Base-by-base conservation (phyloP, 2,113 vertebrate genomes). In the Steatornis caripensis region DNA sequence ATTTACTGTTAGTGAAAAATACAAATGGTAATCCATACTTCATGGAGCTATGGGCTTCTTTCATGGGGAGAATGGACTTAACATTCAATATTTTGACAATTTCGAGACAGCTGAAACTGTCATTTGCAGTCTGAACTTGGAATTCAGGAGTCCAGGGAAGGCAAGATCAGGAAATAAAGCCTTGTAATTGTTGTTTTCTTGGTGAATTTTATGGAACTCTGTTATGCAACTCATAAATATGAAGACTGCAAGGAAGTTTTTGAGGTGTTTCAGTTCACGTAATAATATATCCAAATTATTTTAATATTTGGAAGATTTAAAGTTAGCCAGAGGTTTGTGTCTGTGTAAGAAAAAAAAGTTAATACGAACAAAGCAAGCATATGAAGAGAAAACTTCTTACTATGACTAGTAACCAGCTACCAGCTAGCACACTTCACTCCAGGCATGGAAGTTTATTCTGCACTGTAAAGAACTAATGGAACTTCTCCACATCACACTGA, bases 1-100 rank as follows among this genome's bases (percentile, higher is more conserved):
- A 99, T 98, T 98, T 98, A 98, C 98, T 98, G 98, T 99, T 99
- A 99, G 98, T 98, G 98, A 98, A 98, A 98, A 98, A 98, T 98
- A 98, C 98, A 98, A 98, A 98, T 98, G 98, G 98, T 96, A 98
- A 98, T 98, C 98, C 98, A 98, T 98, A 98, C 98, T 98, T 98
- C 97, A 98, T 98, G 98, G 98, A 98, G 87, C 98, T 98, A 98
- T 97, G 98, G 98, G 97, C 97, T 98, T 97, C 97, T 97, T 98
- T 98, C 97, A 96, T 98, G 96, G 98, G 98, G 97, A 97, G 90
- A 98, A 98, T 98, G 98, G 98, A 98, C 97, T 98, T 95, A 98
- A 98, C 98, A 98, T 97, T 98, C 96, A 95, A 68, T 92, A 97
- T 98, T 98, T 96, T 98, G 97, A 98, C 98, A 98, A 97, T 96